These are phyloP conservation scores for Coptotermes formosanus DNA, from an alignment of 1,140 invertebrate species.

Conservation along the genomic window DNA sequence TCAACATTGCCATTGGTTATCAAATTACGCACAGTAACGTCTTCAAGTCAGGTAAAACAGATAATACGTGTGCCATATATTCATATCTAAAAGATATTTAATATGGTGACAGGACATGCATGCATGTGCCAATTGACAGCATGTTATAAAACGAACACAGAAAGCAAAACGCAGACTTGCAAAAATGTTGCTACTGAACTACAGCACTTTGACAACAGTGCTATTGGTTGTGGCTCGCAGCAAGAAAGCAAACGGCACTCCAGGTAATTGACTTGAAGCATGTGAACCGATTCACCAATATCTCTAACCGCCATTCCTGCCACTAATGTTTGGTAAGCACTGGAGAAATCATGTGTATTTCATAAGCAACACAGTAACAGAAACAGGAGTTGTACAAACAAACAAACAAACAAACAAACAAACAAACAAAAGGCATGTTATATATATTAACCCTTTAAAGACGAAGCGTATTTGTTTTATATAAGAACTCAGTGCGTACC, in stretches of 20 bases:
- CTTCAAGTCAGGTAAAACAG: background rate
- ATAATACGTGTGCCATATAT: background rate
- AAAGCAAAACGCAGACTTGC: background rate
- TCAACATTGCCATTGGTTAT: background rate
- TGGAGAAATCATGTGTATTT: no score
- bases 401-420: no score
- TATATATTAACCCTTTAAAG: no score
- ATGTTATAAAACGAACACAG: background rate
- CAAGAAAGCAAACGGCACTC: background rate
- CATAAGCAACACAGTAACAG: no score
- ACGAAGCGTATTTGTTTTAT: no score
- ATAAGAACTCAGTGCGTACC: no score
- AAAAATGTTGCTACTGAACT: background rate
- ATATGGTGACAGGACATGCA: background rate
- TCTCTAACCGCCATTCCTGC: no score
- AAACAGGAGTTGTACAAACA: no score
- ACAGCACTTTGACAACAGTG: background rate
- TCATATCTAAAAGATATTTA: background rate
- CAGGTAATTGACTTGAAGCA: background rate
- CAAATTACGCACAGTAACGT: background rate
- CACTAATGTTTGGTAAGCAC: no score
- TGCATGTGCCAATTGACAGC: background rate
- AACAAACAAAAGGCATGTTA: no score
- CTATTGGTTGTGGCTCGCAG: background rate
- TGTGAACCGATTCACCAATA: no score